A percentile compares a stretch with the other conserved stretches of the same genome.
Conservation (phyloP, 92 coral and sea anemone species). For the Phenganax subtilis region DNA sequence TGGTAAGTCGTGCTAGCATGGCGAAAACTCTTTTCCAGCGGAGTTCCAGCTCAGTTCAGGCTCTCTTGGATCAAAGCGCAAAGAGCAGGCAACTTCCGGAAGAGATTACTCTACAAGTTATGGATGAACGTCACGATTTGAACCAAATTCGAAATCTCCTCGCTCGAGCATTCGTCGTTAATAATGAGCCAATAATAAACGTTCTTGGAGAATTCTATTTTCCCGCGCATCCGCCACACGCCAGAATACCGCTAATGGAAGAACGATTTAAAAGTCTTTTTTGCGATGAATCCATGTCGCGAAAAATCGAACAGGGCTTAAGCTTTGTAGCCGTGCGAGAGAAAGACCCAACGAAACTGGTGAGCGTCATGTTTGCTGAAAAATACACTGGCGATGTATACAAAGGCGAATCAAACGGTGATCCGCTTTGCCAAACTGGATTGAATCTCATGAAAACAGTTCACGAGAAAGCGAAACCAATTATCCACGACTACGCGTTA, state of each 20-base stretch:
- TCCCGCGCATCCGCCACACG: neutral
- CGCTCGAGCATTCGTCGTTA: constrained; percentile 18
- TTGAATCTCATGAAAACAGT: constrained; percentile 22
- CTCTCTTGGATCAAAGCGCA: constrained; percentile 3
- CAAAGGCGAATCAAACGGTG: neutral
- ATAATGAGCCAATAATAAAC: constrained; percentile 21
- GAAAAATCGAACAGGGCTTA: constrained; percentile 17
- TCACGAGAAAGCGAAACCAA: constrained; percentile 23
- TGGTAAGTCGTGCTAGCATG: too few relatives aligned
- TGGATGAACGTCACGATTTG: constrained; percentile 18
- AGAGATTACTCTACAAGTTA: constrained; percentile 8
- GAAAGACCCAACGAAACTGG: constrained; percentile 10
- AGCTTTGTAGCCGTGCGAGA: constrained; percentile 27
- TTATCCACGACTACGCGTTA: neutral
- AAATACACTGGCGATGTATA: constrained; percentile 1
- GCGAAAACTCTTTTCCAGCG: neutral
- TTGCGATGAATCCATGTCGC: neutral
- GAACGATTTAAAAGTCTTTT: constrained; percentile 13
- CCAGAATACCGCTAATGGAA: constrained; percentile 20
- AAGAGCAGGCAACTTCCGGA: neutral
- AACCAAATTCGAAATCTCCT: constrained; percentile 8
- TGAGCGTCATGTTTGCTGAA: constrained; percentile 31
- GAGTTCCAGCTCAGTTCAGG: constrained; percentile 1
- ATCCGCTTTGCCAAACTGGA: constrained; percentile 14
- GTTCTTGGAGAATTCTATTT: constrained; percentile 10